Evolutionary conservation across 2,113 vertebrate genomes (phyloP), one percentile per base, ranked within the genome.

Genomic region (Cryptomyrus ogoouensis): DNA sequence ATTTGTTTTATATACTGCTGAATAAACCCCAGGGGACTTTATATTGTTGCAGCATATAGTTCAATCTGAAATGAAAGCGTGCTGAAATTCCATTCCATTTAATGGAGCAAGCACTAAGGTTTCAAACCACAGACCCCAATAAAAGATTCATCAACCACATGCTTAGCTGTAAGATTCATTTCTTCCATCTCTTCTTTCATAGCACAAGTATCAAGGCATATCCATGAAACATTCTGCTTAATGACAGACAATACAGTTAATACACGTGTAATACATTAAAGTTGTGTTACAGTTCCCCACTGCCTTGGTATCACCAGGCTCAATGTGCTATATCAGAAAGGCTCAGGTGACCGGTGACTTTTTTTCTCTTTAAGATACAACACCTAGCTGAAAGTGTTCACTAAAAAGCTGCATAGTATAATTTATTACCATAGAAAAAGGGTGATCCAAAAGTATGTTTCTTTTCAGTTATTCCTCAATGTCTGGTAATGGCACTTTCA

Each of bases 81-180:
- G 91, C 91, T 93, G 94, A 95, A 95, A 95, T 93, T 94, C 88
- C 87, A 95, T 91, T 93, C 93, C 93, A 83, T 80, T 39, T 62
- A 24, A 83, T 46, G 50, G 83, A 80, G 21, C 24, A 24, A 88
- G 89, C 87, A 88, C 89, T 93, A 92, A 90, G 89, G 93, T 91
- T 93, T 94, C 91, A 92, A 93, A 87, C 86, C 66, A 77, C 90
- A 92, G 89, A 89, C 46, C 91, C 83, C 77, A 91, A 95, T 92
- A 95, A 95, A 95, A 94, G 94, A 95, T 94, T 58, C 93, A 89
- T 93, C 46, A 44, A 58, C 89, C 88, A 89, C 92, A 91, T 89
- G 88, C 83, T 90, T 88, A 89, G 85, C 77, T 77, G 88, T 87
- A 91, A 93, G 93, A 94, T 93, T 93, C 90, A 91, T 91, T 91